Percentiles rank a stretch among this genome's conserved stretches.
Evolutionary conservation across 2,797 vertebrate genomes (phyloP).

Genomic region (Gambelia wislizenii): DNA sequence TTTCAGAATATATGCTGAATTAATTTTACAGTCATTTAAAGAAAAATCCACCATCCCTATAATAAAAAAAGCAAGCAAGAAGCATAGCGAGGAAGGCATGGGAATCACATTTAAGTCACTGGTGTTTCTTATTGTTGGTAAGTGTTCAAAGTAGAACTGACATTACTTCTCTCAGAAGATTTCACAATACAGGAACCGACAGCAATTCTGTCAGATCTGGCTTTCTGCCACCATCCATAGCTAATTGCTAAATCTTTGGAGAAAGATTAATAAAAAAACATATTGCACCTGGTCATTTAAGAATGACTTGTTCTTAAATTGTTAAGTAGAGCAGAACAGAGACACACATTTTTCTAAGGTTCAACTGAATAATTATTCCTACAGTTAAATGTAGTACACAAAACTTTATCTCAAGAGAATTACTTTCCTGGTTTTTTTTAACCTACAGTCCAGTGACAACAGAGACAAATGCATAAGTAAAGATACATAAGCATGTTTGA

Average conservation of each 20-base stretch:
- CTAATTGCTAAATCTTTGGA: slow-evolving; percentile 45
- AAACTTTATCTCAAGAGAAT: slow-evolving; percentile 54
- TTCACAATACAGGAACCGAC: not conserved
- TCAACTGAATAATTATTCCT: slow-evolving; percentile 42
- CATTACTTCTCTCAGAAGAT: slow-evolving; percentile 27
- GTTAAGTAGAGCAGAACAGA: slow-evolving; percentile 44
- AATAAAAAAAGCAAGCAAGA: not conserved
- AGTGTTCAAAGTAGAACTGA: slow-evolving; percentile 23
- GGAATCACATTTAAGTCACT: slow-evolving; percentile 5
- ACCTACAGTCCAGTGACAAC: slow-evolving; percentile 1
- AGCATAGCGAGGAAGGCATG: not conserved
- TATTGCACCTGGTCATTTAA: slow-evolving; percentile 59
- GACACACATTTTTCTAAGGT: slow-evolving; percentile 10
- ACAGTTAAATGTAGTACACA: slow-evolving; percentile 53
- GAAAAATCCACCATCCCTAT: not conserved
- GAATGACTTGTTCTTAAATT: slow-evolving; percentile 49
- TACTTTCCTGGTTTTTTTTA: slow-evolving; percentile 39
- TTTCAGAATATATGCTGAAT: not conserved
- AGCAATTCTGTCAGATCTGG: slow-evolving; percentile 12
- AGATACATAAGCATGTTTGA: slow-evolving; percentile 20
- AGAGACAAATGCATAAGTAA: slow-evolving; percentile 24
- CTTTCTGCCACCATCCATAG: slow-evolving; percentile 32
- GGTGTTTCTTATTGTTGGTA: slow-evolving; percentile 2
- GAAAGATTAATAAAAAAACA: slow-evolving; percentile 40
- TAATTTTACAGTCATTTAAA: not conserved